Conservation (phyloP, 2,888 invertebrate species). For the Chymomyza amoena region DNA sequence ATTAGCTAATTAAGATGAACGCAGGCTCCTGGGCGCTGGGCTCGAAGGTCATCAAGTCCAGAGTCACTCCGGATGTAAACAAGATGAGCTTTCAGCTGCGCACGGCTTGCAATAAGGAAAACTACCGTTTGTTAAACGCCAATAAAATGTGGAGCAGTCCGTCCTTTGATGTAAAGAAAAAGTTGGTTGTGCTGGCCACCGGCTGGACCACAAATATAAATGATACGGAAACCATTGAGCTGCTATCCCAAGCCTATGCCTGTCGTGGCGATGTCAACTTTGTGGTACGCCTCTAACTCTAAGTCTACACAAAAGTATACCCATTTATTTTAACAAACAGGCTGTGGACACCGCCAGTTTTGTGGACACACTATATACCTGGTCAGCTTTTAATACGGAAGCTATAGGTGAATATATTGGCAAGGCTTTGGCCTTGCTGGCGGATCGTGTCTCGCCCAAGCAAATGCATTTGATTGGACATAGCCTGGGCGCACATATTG, state of each 20-base stretch:
- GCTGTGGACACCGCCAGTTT: slow-evolving; percentile 74
- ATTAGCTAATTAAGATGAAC: background rate
- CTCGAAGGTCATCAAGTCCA: slow-evolving; percentile 61
- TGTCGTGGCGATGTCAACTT: slow-evolving; percentile 76
- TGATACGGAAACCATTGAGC: slow-evolving; percentile 65
- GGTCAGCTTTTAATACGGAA: slow-evolving; percentile 78
- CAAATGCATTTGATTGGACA: slow-evolving; percentile 78
- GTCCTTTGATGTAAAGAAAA: slow-evolving; percentile 69
- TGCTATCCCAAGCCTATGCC: slow-evolving; percentile 71
- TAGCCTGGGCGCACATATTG: slow-evolving; percentile 78
- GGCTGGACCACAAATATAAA: slow-evolving; percentile 77
- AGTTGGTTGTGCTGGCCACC: slow-evolving; percentile 75
- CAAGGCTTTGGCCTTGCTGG: slow-evolving; percentile 63
- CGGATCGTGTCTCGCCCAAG: slow-evolving; percentile 61
- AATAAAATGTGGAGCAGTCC: slow-evolving; percentile 73
- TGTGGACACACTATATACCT: slow-evolving; percentile 76
- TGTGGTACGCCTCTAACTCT: slow-evolving; percentile 59
- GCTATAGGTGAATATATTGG: slow-evolving; percentile 73
- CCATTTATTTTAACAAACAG: slow-evolving; percentile 37
- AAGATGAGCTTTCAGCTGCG: slow-evolving; percentile 74
- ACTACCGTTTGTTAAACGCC: slow-evolving; percentile 66
- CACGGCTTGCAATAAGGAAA: slow-evolving; percentile 59
- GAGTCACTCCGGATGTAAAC: slow-evolving; percentile 67
- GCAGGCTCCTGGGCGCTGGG: slow-evolving; percentile 74
- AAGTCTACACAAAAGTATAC: too few species aligned